Conservation (phyloP, 2,797 vertebrate species). For the Coccyzus lansbergi region DNA sequence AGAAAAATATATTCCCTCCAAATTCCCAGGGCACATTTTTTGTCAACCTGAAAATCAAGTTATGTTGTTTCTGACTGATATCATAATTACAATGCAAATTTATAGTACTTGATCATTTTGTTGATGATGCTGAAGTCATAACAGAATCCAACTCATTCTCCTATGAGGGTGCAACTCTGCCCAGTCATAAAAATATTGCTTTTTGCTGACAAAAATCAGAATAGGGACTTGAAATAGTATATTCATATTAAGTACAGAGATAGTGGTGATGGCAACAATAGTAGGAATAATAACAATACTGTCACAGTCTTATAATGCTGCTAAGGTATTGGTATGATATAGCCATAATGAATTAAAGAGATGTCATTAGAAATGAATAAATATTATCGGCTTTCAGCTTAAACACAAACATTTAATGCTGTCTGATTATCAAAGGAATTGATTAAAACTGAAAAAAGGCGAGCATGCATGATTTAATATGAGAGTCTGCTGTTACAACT, state of each 20-base stretch:
- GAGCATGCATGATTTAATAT: background rate
- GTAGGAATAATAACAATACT: background rate
- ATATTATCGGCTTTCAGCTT: background rate
- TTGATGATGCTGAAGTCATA: conserved; percentile 9
- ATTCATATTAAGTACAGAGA: background rate
- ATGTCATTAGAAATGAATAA: background rate
- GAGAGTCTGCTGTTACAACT: background rate
- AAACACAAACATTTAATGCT: background rate
- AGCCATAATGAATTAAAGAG: background rate
- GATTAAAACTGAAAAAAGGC: background rate
- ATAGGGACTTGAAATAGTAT: background rate
- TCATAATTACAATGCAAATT: conserved; percentile 27
- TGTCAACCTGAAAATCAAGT: conserved; percentile 37
- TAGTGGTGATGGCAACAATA: background rate
- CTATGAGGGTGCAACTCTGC: background rate
- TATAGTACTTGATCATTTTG: conserved; percentile 29
- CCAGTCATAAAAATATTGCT: background rate
- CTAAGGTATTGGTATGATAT: background rate
- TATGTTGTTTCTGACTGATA: conserved; percentile 29
- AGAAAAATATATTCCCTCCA: background rate
- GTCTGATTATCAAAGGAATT: background rate
- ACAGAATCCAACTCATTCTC: background rate
- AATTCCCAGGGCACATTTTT: conserved; percentile 2
- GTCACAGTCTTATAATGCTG: background rate
- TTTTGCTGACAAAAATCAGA: background rate